Evolutionary conservation across 2,113 vertebrate genomes (phyloP), one percentile per base, ranked within the genome.

Genomic region (Oncorhynchus keta): DNA sequence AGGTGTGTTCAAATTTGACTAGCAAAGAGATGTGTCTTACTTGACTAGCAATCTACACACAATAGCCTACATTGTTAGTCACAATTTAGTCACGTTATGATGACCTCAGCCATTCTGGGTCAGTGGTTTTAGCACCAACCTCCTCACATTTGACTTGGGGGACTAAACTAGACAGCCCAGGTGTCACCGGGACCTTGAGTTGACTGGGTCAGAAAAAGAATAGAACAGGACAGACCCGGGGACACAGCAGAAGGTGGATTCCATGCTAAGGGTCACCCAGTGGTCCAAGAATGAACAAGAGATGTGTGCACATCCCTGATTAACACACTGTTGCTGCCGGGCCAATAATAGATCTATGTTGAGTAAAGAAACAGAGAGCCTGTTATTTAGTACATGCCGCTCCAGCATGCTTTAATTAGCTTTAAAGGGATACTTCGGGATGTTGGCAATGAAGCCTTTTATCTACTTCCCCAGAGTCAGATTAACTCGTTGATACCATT

Each of bases 191-290:
- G 30, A 30, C 32, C 20, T 14, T 73, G 9, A 12, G 73, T 13
- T 57, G 14, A 45, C 61, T 55, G 49, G 73, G 32, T 49, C 49
- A 76, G 55, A 66, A 77, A 51, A 69, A 61, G 2, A 45, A 45
- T 45, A 45, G n/a, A 61, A 45, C 39, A 39, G 39, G 39, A 45
- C 39, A 45, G 55, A 57, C 13, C 3, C 55, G 6, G 18, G 55
- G 55, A 51, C 61, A 22, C 35, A 77, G 26, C 26, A 55, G 39
- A 76, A 1, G 26, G 49, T 75, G 59, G 72, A 79, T 80, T 80
- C 51, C 51, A 73, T 74, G 75, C 76, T 64, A 83, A 69, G 77
- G 68, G 83, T 83, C 76, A 81, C 20, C 55, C 48, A 51, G 76
- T 22, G 22, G 59, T 71, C 68, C 24, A 18, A 5, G 30, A n/a